A percentile compares a stretch with the other conserved stretches of the same genome.
Conservation (phyloP, 2,888 invertebrate genomes). For the Stenodera caucasica region DNA sequence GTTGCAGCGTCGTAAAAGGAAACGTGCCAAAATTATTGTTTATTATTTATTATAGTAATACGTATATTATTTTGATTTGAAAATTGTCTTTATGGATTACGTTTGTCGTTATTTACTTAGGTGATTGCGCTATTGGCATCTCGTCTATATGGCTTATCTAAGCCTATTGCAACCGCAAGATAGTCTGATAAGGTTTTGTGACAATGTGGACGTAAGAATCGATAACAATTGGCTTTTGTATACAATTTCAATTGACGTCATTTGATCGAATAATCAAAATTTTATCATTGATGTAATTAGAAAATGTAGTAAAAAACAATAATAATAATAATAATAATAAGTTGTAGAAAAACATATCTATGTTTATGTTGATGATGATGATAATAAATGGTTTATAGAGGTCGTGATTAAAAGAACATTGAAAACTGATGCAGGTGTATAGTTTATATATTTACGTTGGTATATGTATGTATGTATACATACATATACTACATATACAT, state of each 20-base stretch:
- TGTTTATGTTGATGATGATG: too few species aligned
- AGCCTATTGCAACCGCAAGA: neutral
- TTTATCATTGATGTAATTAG: neutral
- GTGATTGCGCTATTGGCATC: neutral
- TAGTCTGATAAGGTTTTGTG: neutral
- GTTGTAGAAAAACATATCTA: too few species aligned
- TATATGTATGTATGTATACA: neutral
- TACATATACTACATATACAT: slow-evolving; percentile 19
- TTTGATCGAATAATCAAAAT: neutral
- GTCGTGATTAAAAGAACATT: neutral
- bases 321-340: neutral
- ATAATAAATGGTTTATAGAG: neutral
- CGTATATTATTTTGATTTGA: too few species aligned
- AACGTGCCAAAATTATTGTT: too few species aligned
- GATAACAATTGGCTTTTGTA: too few species aligned
- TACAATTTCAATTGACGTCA: neutral
- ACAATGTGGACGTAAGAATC: neutral
- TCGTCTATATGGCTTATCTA: neutral
- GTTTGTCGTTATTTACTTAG: neutral
- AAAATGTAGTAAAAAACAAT: neutral
- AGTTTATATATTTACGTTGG: neutral
- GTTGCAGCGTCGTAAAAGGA: too few species aligned
- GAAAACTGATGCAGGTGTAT: neutral
- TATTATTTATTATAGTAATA: too few species aligned
- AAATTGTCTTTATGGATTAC: too few species aligned